Evolutionary conservation across 2,888 invertebrate genomes (phyloP).

Genomic region (Limnephilus lunatus): DNA sequence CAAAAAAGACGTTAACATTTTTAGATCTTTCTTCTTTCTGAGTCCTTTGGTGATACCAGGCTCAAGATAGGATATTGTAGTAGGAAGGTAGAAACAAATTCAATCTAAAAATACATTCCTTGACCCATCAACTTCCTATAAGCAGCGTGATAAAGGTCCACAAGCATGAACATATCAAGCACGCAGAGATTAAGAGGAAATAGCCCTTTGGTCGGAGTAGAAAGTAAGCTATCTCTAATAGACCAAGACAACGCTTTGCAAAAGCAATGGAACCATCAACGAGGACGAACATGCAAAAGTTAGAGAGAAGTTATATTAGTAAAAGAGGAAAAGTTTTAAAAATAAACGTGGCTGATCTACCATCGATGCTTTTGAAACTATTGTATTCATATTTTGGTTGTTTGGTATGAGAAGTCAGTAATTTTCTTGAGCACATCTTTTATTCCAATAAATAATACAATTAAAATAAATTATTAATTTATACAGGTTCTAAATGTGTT

Average conservation of each 20-base stretch:
- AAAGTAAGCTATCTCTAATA: neutral
- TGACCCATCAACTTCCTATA: neutral
- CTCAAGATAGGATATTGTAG: neutral
- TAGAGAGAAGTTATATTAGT: neutral
- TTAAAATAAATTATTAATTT: constrained; percentile 43
- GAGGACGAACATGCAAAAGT: too few relatives aligned
- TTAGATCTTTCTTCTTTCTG: too few relatives aligned
- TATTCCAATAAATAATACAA: constrained; percentile 49
- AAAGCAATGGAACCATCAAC: neutral
- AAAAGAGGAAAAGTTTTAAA: neutral
- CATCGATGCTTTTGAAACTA: neutral
- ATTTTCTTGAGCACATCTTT: constrained; percentile 34
- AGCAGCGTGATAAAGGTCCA: neutral
- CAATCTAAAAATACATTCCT: neutral
- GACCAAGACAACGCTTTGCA: neutral
- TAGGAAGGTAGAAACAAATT: neutral
- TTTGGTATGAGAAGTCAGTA: neutral
- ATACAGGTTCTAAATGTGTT: constrained; percentile 21
- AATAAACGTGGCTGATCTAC: neutral
- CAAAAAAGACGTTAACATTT: neutral
- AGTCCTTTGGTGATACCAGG: neutral
- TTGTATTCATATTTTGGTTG: neutral
- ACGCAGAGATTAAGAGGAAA: neutral
- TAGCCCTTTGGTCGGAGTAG: neutral
- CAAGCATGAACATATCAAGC: neutral